These are phyloP conservation scores for Mola mola DNA, from an alignment of 2,113 vertebrate genomes.

Conservation along the genomic window DNA sequence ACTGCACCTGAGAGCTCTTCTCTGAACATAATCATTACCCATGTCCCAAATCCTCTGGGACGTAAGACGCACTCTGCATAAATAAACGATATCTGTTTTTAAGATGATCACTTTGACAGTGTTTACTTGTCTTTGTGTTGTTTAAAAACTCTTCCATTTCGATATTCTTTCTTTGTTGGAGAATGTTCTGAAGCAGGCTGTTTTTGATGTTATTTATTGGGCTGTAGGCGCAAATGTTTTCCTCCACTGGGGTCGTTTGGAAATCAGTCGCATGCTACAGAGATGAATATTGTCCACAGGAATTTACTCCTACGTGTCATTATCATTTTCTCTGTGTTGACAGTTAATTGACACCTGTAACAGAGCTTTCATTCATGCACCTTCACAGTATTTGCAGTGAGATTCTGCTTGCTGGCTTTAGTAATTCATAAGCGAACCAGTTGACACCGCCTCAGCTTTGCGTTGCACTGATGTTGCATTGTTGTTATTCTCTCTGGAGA, in stretches of 20 bases:
- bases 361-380: slow-evolving; percentile 17
- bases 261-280: slow-evolving; percentile 38
- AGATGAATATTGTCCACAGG: slow-evolving; percentile 58
- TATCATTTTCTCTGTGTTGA: slow-evolving; percentile 48
- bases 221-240: slow-evolving; percentile 41
- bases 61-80: slow-evolving; percentile 17
- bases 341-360: slow-evolving; percentile 40
- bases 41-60: slow-evolving; percentile 13
- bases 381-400: slow-evolving; percentile 1
- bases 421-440: slow-evolving; percentile 20
- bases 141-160: slow-evolving; percentile 7
- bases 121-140: slow-evolving; percentile 26
- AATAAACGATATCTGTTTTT: slow-evolving; percentile 33
- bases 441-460: slow-evolving; percentile 6
- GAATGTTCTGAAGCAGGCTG: slow-evolving; percentile 27
- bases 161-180: slow-evolving; percentile 29
- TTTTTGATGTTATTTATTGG: slow-evolving; percentile 55
- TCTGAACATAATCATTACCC: slow-evolving; percentile 19
- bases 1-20: slow-evolving; percentile 18
- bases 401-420: background rate
- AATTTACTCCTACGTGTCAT: slow-evolving; percentile 43
- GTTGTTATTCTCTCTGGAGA: slow-evolving; percentile 56
- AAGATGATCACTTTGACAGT: slow-evolving; percentile 19
- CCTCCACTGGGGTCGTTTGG: slow-evolving; percentile 40
- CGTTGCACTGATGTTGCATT: slow-evolving; percentile 39